A percentile compares a stretch with the other conserved stretches of the same genome.
phyloP scores from a whole-genome alignment of 2,888 invertebrate species.

The Sturmia bella region DNA sequence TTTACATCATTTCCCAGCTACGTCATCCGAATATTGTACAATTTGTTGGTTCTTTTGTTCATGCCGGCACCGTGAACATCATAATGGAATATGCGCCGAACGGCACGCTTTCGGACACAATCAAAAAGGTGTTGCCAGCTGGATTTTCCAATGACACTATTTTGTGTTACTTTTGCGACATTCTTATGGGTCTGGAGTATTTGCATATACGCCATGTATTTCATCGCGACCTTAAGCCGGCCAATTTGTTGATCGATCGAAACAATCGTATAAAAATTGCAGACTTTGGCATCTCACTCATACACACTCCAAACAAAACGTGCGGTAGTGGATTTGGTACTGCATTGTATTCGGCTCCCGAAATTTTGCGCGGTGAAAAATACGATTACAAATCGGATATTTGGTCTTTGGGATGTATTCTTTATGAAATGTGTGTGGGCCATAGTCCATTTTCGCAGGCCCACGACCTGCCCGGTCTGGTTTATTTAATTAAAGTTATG shows the following conservation, averaged over 20 bases:
- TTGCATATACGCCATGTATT: constrained; percentile 82
- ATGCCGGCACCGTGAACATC: constrained; percentile 77
- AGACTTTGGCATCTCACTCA: constrained; percentile 85
- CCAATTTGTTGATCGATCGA: constrained; percentile 87
- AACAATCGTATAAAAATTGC: constrained; percentile 87
- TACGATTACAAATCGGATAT: constrained; percentile 88
- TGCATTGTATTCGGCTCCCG: constrained; percentile 89
- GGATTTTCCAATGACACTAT: constrained; percentile 72
- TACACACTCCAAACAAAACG: constrained; percentile 73
- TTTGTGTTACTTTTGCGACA: constrained; percentile 81
- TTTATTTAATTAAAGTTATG: constrained; percentile 70
- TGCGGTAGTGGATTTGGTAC: constrained; percentile 83
- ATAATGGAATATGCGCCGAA: constrained; percentile 80
- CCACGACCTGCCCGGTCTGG: constrained; percentile 71
- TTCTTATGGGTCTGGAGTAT: constrained; percentile 80
- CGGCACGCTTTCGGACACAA: constrained; percentile 78
- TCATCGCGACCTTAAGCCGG: constrained; percentile 88
- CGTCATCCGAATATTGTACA: constrained; percentile 79
- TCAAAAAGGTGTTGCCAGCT: constrained; percentile 61
- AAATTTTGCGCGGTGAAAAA: constrained; percentile 85
- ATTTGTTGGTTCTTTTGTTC: constrained; percentile 77
- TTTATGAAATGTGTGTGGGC: constrained; percentile 85
- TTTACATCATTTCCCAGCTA: constrained; percentile 80
- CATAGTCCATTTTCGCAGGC: constrained; percentile 75
- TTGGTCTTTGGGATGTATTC: constrained; percentile 88